Percentiles rank a stretch among this genome's conserved stretches.
Evolutionary conservation across 2,888 invertebrate genomes (phyloP).

Genomic region (Pandemis cinnamomeana): DNA sequence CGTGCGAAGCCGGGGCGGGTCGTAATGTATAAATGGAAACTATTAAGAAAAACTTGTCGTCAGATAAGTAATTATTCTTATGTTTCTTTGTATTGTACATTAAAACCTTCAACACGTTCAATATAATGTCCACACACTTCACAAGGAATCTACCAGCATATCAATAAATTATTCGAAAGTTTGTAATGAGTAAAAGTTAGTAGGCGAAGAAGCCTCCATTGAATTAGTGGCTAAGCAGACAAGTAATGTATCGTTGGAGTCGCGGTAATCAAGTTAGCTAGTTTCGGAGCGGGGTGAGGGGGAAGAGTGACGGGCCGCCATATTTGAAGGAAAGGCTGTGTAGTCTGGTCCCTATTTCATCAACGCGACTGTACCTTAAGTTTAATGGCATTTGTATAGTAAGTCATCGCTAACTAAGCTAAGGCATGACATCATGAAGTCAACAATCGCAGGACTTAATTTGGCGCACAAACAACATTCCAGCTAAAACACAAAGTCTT

Average conservation of each 20-base stretch:
- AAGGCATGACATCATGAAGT: too few relatives aligned
- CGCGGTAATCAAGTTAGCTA: conserved; percentile 17
- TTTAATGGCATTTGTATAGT: too few relatives aligned
- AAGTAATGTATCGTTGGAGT: conserved; percentile 21
- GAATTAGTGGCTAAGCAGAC: conserved; percentile 17
- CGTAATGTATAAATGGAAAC: too few relatives aligned
- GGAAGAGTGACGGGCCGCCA: not conserved
- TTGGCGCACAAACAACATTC: too few relatives aligned
- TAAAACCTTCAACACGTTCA: not conserved
- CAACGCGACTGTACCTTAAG: too few relatives aligned
- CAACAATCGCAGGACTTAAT: too few relatives aligned
- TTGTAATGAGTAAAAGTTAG: not conserved
- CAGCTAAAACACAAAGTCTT: too few relatives aligned
- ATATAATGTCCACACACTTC: not conserved
- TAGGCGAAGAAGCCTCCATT: not conserved
- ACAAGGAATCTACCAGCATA: not conserved
- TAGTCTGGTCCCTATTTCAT: not conserved
- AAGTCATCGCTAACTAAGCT: too few relatives aligned
- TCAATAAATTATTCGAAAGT: not conserved
- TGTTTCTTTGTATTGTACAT: not conserved
- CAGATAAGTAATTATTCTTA: too few relatives aligned
- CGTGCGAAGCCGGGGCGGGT: too few relatives aligned
- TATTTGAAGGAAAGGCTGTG: too few relatives aligned
- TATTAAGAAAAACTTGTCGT: too few relatives aligned
- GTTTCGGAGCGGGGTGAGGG: not conserved